Evolutionary conservation across 2,113 vertebrate genomes (phyloP).

Genomic region (Tringa solitaria): DNA sequence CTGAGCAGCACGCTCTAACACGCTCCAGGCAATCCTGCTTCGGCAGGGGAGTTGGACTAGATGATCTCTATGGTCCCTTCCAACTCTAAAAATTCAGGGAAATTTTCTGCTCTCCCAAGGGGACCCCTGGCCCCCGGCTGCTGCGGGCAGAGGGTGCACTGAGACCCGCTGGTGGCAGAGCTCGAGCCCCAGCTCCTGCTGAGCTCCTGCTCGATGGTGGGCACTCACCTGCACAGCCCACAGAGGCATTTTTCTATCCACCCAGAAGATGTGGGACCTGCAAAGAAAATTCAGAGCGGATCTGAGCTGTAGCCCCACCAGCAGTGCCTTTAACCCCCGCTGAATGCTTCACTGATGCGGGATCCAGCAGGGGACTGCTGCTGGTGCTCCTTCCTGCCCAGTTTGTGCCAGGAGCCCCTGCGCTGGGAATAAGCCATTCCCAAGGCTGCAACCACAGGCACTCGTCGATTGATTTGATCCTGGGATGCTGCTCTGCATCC

Average conservation of each 20-base stretch:
- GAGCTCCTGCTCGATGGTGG: not conserved
- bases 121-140: not conserved
- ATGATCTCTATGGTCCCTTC: too few species aligned
- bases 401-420: not conserved
- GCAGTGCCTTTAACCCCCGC: accelerated
- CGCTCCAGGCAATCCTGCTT: too few species aligned
- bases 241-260: conserved; percentile 86
- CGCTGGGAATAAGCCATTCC: not conserved
- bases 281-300: not conserved
- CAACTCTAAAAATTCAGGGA: too few species aligned
- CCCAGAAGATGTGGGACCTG: conserved; percentile 86
- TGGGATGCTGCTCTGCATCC: not conserved
- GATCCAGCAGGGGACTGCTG: not conserved
- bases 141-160: not conserved
- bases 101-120: not conserved
- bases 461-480: not conserved
- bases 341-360: accelerated
- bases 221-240: conserved; percentile 93
- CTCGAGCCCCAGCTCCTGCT: not conserved
- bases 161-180: not conserved
- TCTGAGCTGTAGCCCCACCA: not conserved
- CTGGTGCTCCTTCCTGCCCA: not conserved
- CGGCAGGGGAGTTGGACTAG: too few species aligned
- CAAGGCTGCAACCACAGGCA: not conserved
- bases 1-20: too few species aligned